Evolutionary conservation across 2,888 invertebrate species (phyloP).

Genomic region (Polydrusus pterygomalis): DNA sequence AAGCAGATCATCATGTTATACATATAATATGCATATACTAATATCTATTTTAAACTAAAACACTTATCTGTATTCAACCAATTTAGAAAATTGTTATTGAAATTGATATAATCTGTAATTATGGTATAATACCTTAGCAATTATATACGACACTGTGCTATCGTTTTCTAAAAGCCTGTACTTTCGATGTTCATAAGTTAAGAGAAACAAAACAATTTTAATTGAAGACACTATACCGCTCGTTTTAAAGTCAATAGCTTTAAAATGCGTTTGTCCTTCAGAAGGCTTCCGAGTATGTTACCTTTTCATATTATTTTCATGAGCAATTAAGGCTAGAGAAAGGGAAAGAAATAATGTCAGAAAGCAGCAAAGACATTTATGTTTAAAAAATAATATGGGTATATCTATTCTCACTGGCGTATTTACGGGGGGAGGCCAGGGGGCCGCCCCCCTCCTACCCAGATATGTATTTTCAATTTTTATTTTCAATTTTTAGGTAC

Average conservation of each 20-base stretch:
- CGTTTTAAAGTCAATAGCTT: conserved; percentile 5
- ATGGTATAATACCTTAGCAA: neutral
- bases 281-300: no score
- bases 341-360: no score
- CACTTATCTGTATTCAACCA: neutral
- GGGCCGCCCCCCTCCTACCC: no score
- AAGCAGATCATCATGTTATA: neutral
- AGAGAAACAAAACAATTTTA: neutral
- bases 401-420: no score
- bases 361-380: no score
- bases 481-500: no score
- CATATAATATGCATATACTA: neutral
- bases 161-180: neutral
- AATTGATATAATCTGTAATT: conserved; percentile 14
- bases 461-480: no score
- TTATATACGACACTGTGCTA: neutral
- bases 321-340: no score
- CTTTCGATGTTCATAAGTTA: neutral
- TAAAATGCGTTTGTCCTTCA: no score
- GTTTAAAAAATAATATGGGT: no score
- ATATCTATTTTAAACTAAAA: neutral
- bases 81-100: conserved; percentile 1
- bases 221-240: neutral
- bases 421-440: no score
- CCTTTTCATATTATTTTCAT: no score